These are phyloP conservation scores for Uria aalge DNA, from an alignment of 2,113 vertebrate genomes.

Conservation along the genomic window DNA sequence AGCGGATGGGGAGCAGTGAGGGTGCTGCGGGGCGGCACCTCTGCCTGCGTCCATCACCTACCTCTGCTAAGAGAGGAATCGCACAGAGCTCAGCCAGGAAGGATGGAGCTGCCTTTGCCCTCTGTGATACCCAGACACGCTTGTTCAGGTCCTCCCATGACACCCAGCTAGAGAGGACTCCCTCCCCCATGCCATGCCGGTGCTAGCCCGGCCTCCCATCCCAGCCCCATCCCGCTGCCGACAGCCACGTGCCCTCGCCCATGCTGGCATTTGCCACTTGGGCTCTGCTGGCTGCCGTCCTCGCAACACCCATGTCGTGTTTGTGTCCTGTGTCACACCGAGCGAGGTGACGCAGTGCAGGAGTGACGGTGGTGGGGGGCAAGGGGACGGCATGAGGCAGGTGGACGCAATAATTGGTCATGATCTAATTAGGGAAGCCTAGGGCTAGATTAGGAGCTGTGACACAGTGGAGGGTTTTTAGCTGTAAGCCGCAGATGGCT, in stretches of 20 bases:
- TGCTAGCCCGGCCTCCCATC: background rate
- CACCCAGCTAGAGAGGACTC: background rate
- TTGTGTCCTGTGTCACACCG: background rate
- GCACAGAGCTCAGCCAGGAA: background rate
- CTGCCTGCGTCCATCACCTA: background rate
- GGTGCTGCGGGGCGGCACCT: background rate
- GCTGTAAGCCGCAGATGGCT: constrained; percentile 4
- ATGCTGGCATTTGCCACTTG: background rate
- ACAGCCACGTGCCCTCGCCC: rapidly evolving
- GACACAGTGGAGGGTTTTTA: background rate
- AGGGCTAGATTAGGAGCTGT: constrained; percentile 13
- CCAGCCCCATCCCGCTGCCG: background rate
- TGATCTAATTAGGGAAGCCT: constrained; percentile 58
- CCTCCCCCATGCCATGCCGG: rapidly evolving
- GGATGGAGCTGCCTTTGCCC: background rate
- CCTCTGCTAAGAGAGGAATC: background rate
- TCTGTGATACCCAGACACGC: background rate
- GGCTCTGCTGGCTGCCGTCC: background rate
- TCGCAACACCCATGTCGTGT: background rate
- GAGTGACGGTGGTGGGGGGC: background rate
- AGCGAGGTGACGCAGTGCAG: background rate
- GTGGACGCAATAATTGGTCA: constrained; percentile 47
- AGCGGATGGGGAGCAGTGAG: background rate
- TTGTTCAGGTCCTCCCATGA: rapidly evolving
- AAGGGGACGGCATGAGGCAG: background rate